Conservation (phyloP, 2,113 vertebrate species). For the mouse (Mus musculus) region GRCm39 chr4:53642501-53643000, state of each 20-base stretch:
- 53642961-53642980: background rate
- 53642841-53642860: too few relatives aligned
- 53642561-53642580: background rate
- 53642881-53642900: background rate
- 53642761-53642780: background rate
- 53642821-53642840: background rate
- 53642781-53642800: background rate
- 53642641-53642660: background rate
- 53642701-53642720: background rate
- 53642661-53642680: background rate
- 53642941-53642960: background rate
- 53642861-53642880: background rate
- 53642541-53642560: background rate
- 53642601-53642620: background rate
- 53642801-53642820: too few relatives aligned
- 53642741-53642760: background rate
- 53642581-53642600: background rate
- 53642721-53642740: background rate
- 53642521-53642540: background rate
- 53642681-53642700: background rate
- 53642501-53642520: constrained; percentile 34
- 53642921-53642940: background rate
- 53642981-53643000: background rate
- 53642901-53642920: background rate
- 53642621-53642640: background rate